Evolutionary conservation across 2,888 invertebrate genomes (phyloP).

Genomic region (Conomelus anceps): DNA sequence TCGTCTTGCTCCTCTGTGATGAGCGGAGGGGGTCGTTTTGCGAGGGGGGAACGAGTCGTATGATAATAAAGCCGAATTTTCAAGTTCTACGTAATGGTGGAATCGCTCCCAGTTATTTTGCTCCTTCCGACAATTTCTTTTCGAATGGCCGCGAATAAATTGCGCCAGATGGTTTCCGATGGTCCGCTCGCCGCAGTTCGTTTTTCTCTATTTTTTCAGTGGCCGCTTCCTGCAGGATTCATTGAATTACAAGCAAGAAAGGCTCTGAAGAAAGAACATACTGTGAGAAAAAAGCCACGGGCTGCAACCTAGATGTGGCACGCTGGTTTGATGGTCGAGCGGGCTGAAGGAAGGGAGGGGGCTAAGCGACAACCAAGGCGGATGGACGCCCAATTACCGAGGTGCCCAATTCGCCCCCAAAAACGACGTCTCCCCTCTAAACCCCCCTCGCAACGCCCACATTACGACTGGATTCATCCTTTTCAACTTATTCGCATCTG

Average conservation of each 20-base stretch:
- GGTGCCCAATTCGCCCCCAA: background rate
- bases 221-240: background rate
- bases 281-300: background rate
- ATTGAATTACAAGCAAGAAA: background rate
- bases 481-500: no score
- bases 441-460: background rate
- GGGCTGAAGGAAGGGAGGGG: background rate
- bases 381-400: background rate
- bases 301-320: background rate
- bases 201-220: background rate
- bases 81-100: background rate
- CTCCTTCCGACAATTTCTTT: background rate
- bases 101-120: background rate
- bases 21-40: background rate
- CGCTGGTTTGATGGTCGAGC: background rate
- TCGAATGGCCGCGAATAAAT: background rate
- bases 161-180: background rate
- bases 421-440: background rate
- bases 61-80: background rate
- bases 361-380: background rate
- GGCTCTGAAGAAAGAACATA: background rate
- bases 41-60: background rate
- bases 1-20: background rate
- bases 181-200: background rate
- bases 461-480: background rate